Percentiles rank a stretch among this genome's conserved stretches.
Conservation (phyloP, 2,113 vertebrate species). For the Halichoerus grypus region DNA sequence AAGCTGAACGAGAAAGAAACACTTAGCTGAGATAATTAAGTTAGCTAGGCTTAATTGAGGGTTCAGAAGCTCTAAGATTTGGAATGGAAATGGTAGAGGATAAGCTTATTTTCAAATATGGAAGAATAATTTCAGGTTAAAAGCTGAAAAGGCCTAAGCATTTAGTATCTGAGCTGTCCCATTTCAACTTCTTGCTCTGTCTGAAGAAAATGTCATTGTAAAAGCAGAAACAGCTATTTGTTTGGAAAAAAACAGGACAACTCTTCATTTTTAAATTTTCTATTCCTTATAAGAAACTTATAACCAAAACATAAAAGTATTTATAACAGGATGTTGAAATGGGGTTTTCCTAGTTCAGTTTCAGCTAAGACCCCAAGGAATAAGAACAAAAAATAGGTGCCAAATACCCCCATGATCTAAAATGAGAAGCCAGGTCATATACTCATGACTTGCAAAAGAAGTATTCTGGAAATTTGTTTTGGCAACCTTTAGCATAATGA, state of each 20-base stretch:
- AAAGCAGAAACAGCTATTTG: conserved; percentile 58
- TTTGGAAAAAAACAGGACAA: neutral
- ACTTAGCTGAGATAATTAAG: conserved; percentile 82
- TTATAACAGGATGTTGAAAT: neutral
- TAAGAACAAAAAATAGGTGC: neutral
- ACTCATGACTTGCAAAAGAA: neutral
- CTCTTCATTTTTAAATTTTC: conserved; percentile 17
- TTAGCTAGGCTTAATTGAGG: conserved; percentile 74
- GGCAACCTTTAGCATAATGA: neutral
- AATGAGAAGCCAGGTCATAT: neutral
- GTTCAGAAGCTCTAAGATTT: conserved; percentile 70
- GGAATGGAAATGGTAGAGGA: conserved; percentile 61
- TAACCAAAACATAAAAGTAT: neutral
- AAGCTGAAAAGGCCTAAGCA: conserved; percentile 52
- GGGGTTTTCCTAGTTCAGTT: neutral
- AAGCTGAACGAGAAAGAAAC: conserved; percentile 78
- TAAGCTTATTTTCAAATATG: conserved; percentile 62
- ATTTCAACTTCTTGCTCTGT: conserved; percentile 9
- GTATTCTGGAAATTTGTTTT: conserved; percentile 5
- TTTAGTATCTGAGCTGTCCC: conserved; percentile 32
- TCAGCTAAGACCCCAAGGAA: conserved; percentile 19
- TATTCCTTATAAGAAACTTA: neutral
- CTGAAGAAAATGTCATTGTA: conserved; percentile 48
- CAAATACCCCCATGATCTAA: neutral
- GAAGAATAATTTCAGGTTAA: conserved; percentile 65